phyloP scores from a whole-genome alignment of 2,797 vertebrate species.

The Oreochromis mossambicus region DNA sequence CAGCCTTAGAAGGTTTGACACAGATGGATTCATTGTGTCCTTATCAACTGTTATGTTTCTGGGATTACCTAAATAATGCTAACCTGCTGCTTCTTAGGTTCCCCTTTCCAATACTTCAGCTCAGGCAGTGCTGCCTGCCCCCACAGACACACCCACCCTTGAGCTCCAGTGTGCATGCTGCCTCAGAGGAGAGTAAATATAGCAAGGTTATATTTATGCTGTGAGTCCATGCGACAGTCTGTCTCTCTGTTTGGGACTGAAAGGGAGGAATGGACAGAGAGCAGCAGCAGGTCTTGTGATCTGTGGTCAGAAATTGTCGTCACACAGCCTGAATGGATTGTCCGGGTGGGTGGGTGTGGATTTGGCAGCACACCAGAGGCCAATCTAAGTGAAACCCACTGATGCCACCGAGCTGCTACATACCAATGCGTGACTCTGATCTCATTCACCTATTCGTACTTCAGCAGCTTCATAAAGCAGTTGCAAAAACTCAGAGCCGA shows the following conservation, averaged over 20 bases:
- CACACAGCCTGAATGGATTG: slow-evolving; percentile 15
- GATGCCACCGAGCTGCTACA: slow-evolving; percentile 23
- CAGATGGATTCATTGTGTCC: slow-evolving; percentile 4
- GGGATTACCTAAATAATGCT: background rate
- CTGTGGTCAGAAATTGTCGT: slow-evolving; percentile 34
- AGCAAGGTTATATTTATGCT: slow-evolving; percentile 70
- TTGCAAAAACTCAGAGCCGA: background rate
- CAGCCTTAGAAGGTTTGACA: background rate
- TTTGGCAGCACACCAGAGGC: slow-evolving; percentile 17
- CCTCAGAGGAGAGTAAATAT: slow-evolving; percentile 64
- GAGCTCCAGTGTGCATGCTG: slow-evolving; percentile 45
- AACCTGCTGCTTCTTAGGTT: background rate
- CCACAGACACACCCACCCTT: slow-evolving; percentile 41
- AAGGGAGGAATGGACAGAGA: slow-evolving; percentile 39
- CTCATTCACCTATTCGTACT: slow-evolving; percentile 17
- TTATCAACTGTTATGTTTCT: background rate
- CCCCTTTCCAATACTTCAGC: background rate
- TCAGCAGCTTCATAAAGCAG: background rate
- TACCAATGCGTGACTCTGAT: slow-evolving; percentile 16
- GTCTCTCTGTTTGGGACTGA: slow-evolving; percentile 55
- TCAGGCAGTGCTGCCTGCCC: background rate
- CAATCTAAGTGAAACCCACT: background rate
- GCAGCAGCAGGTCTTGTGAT: slow-evolving; percentile 53
- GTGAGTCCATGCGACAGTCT: slow-evolving; percentile 55
- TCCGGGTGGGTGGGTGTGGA: background rate